A percentile compares a stretch with the other conserved stretches of the same genome.
phyloP scores from a whole-genome alignment of 2,113 vertebrate species.

The Chaetodon auriga region DNA sequence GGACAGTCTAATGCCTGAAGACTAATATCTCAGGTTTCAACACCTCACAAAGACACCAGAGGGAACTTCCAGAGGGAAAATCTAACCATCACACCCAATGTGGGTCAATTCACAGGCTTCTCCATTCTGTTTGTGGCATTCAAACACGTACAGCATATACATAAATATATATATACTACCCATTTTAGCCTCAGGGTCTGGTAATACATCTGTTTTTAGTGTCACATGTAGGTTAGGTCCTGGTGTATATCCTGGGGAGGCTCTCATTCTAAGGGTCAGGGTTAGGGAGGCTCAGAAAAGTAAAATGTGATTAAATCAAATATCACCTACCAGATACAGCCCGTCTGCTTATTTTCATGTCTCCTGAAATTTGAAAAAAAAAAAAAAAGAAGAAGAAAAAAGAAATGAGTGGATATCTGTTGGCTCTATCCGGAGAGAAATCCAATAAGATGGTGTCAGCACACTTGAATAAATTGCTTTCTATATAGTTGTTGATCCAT shows the following conservation, averaged over 20 bases:
- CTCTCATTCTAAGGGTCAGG: neutral
- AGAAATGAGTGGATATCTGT: neutral
- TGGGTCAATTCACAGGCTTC: constrained; percentile 70
- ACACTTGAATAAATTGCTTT: constrained; percentile 29
- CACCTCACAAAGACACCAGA: constrained; percentile 59
- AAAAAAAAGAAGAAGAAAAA: neutral
- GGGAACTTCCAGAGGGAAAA: constrained; percentile 6
- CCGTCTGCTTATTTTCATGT: constrained; percentile 76
- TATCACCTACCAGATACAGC: constrained; percentile 74
- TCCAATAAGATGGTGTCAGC: constrained; percentile 11
- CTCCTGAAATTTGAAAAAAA: constrained; percentile 71
- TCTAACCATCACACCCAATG: constrained; percentile 39
- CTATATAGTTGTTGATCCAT: constrained; percentile 30
- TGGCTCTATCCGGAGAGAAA: neutral
- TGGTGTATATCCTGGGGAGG: neutral
- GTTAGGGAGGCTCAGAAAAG: neutral
- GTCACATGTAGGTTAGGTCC: neutral
- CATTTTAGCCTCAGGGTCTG: neutral
- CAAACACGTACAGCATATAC: constrained; percentile 34
- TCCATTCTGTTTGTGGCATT: constrained; percentile 27
- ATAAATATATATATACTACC: neutral
- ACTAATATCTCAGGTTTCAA: constrained; percentile 66
- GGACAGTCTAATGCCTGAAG: constrained; percentile 30
- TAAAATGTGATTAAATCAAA: constrained; percentile 5
- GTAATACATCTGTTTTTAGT: neutral